These are phyloP conservation scores for Sapajus apella DNA, from an alignment of 2,113 vertebrate genomes.

Conservation along the genomic window DNA sequence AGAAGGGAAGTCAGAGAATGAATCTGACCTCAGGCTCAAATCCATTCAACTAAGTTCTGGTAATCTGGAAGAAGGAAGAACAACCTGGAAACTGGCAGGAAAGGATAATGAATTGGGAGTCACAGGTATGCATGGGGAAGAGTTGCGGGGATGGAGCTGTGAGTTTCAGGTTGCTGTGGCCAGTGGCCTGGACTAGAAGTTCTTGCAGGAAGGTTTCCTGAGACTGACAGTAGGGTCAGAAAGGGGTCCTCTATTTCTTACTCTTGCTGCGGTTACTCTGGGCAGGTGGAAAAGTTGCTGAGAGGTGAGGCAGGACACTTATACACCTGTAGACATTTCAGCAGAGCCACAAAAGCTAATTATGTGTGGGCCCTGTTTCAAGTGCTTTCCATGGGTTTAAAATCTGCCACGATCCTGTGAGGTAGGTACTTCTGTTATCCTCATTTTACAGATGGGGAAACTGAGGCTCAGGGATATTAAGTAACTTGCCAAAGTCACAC, in stretches of 20 bases:
- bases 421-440: background rate
- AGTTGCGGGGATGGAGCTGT: too few relatives aligned
- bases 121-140: background rate
- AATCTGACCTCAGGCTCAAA: background rate
- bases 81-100: background rate
- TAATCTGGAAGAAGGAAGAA: background rate
- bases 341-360: background rate
- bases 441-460: background rate
- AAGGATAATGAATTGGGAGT: background rate
- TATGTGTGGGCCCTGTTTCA: background rate
- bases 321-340: background rate
- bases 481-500: background rate
- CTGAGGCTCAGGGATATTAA: background rate
- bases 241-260: background rate
- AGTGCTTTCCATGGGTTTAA: background rate
- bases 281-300: background rate
- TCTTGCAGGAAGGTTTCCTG: background rate
- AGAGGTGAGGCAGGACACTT: background rate
- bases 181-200: background rate
- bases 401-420: background rate
- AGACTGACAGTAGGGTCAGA: background rate
- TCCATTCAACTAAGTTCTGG: background rate
- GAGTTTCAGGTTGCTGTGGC: background rate
- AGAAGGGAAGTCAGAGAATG: background rate
- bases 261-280: background rate